Conservation (phyloP, 1,140 invertebrate species). For the Bradynema listronoti region DNA sequence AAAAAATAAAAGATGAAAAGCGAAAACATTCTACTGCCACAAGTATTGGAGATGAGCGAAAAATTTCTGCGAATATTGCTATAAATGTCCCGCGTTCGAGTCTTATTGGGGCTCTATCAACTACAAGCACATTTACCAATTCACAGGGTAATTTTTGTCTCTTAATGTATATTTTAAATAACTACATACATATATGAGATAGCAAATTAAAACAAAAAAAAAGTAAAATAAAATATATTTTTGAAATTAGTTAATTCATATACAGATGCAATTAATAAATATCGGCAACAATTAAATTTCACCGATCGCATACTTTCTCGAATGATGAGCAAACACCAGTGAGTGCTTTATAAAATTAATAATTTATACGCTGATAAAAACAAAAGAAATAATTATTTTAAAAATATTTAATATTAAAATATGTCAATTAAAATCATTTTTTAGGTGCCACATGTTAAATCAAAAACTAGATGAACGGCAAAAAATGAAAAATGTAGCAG, state of each 20-base stretch:
- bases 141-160: no score
- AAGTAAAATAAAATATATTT: neutral
- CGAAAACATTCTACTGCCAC: conserved; percentile 31
- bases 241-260: conserved; percentile 10
- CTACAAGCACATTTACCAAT: no score
- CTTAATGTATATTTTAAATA: neutral
- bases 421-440: conserved; percentile 8
- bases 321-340: conserved; percentile 36
- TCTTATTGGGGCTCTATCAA: no score
- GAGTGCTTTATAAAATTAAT: conserved; percentile 4
- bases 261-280: conserved; percentile 25
- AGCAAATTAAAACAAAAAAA: conserved; percentile 3
- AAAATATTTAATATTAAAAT: conserved; percentile 1
- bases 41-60: conserved; percentile 18
- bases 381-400: neutral
- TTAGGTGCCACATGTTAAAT: conserved; percentile 24
- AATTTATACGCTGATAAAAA: neutral
- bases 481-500: conserved; percentile 25
- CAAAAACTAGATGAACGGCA: conserved; percentile 29
- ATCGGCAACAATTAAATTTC: conserved; percentile 18
- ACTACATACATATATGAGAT: conserved; percentile 13
- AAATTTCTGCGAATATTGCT: conserved; percentile 22
- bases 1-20: conserved; percentile 25
- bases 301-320: conserved; percentile 23
- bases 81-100: conserved; percentile 34